Base-by-base conservation (phyloP, 2,888 invertebrate genomes). In the Trachelus iudaicus region DNA sequence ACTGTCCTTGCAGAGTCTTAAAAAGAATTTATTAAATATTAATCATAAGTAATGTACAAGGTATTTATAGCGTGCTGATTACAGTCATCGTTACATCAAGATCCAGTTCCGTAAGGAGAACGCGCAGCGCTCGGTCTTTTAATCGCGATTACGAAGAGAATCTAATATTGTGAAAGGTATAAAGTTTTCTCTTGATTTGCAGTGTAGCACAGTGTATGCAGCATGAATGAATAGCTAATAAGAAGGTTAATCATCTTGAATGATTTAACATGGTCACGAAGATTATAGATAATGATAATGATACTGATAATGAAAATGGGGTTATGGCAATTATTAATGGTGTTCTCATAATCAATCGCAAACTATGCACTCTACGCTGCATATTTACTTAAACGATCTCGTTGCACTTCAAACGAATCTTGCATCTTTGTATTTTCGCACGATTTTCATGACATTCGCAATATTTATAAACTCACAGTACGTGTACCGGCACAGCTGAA, bases 11-110 rank as follows among this genome's bases (percentile, higher is more conserved):
- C 56, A 23, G 56, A 56, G 23, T 56, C 56, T 56, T 56, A 71
- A 34, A 71, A 71, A 71, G 71, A 71, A 34, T 71, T 71, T 71
- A 71, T 71, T 71, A 71, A 71, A 71, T 71, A 71, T 33, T 71
- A 71, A 33, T 31, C 31, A 71, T 71, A 33, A 15, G 71, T 34
- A 71, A 31, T 71, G 71, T 71, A 71, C 33, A 71, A 34, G 33
- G 11, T 71, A 71, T 71, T 34, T 33, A 71, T 71, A 71, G 71
- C 71, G 15, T 71, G 71, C 33, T 33, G 23, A 71, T 71, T 33
- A 71, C 71, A 31, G 34, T 71, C 23, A 31, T 71, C 33, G 34
- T 34, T 71, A 71, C 56, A 56, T 23, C 56, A 56, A 56, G 56
- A 56, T 56, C 56, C 23, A 56, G 23, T 40, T 40, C 15, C 56